Percentiles rank a stretch among this genome's conserved stretches.
Conservation (phyloP, 2,113 vertebrate genomes). For the Elachura formosa region DNA sequence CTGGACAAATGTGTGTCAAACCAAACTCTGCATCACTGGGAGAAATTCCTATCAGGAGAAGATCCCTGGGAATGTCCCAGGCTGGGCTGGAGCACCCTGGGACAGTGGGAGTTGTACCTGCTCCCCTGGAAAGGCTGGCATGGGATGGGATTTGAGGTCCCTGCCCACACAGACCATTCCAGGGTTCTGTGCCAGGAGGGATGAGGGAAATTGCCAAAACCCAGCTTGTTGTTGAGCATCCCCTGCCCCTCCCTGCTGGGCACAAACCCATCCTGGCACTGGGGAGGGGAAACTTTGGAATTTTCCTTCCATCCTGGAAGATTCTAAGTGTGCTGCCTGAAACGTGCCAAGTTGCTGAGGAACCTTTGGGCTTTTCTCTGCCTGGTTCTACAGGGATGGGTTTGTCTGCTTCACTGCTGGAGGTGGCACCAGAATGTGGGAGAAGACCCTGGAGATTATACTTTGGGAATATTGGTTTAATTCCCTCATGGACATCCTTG, state of each 20-base stretch:
- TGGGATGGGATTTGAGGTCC: not conserved
- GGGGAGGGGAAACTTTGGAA: not conserved
- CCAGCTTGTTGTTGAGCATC: not conserved
- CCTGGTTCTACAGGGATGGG: accelerated
- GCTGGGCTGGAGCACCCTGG: not conserved
- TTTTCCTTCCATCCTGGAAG: not conserved
- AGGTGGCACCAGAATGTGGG: not conserved
- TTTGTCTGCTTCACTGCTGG: not conserved
- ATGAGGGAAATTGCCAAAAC: not conserved
- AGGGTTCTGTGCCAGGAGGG: not conserved
- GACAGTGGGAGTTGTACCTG: not conserved
- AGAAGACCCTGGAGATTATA: not conserved
- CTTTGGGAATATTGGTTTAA: not conserved
- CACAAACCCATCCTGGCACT: not conserved
- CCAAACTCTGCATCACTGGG: accelerated
- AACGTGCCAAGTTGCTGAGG: not conserved
- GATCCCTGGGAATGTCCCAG: not conserved
- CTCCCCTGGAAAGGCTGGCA: not conserved
- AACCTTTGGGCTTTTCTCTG: not conserved
- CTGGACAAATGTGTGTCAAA: not conserved
- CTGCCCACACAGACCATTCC: not conserved
- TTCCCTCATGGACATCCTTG: accelerated
- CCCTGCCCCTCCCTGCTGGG: not conserved
- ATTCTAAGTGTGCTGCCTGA: not conserved
- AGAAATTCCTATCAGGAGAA: not conserved